Percentiles rank a stretch among this genome's conserved stretches.
phyloP scores from a whole-genome alignment of 2,113 vertebrate species.

The Chloebia gouldiae region DNA sequence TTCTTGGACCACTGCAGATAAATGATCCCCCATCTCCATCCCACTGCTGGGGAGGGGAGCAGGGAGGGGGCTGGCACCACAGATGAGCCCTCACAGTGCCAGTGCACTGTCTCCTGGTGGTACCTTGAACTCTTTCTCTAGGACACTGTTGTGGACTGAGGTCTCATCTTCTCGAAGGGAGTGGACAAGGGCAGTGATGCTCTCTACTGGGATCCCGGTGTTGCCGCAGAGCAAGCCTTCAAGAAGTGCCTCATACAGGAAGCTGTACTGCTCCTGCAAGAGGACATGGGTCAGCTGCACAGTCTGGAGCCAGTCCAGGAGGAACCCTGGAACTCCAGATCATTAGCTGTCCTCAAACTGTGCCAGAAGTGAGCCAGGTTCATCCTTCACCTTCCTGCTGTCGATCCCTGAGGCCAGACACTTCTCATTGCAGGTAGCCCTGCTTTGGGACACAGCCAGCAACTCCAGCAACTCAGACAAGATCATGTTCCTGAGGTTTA shows the following conservation, averaged over 20 bases:
- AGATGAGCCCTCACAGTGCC: neutral
- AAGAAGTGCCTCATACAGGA: slow-evolving; percentile 48
- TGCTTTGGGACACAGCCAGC: neutral
- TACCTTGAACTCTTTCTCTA: slow-evolving; percentile 68
- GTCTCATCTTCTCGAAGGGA: neutral
- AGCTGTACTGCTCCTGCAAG: slow-evolving; percentile 64
- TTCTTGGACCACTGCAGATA: neutral
- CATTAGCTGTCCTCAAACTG: neutral
- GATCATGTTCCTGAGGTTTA: neutral
- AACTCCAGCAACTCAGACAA: neutral
- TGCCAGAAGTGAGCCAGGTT: neutral
- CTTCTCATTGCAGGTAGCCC: neutral
- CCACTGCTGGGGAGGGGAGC: neutral
- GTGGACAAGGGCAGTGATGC: neutral
- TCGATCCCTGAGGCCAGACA: neutral
- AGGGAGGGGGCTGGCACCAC: neutral
- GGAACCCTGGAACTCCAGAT: neutral
- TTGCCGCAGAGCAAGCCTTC: slow-evolving; percentile 58
- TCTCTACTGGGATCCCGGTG: slow-evolving; percentile 20
- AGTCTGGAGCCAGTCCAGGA: neutral
- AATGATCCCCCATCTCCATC: neutral
- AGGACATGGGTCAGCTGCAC: neutral
- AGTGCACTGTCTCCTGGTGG: neutral
- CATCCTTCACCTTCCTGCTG: neutral
- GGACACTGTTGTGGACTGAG: neutral